phyloP scores from a whole-genome alignment of 2,113 vertebrate genomes.

The Hydrolagus affinis region DNA sequence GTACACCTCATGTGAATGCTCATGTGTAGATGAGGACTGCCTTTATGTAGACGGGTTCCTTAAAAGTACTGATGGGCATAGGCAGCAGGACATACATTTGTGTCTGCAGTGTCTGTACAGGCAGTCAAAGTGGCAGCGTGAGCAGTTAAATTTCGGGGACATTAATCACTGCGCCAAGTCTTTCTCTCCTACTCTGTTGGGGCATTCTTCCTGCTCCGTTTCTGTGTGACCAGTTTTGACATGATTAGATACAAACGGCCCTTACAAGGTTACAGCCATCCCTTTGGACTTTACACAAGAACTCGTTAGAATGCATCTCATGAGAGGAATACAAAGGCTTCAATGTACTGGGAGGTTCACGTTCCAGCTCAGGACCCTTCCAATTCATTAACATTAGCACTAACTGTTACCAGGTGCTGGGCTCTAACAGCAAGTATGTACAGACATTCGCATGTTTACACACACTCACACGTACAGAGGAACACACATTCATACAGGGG shows the following conservation, averaged over 20 bases:
- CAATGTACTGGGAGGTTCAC: conserved; percentile 15
- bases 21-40: too few species aligned
- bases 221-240: background rate
- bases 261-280: background rate
- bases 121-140: too few species aligned
- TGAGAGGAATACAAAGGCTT: conserved; percentile 24
- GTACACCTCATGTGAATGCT: too few species aligned
- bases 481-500: background rate
- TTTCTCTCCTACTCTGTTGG: too few species aligned
- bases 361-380: background rate
- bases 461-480: background rate
- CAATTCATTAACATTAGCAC: conserved; percentile 28
- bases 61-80: too few species aligned
- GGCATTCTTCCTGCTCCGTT: background rate
- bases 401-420: conserved; percentile 29
- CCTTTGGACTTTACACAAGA: conserved; percentile 29
- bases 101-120: too few species aligned
- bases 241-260: conserved; percentile 15
- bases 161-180: too few species aligned
- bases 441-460: conserved; percentile 14
- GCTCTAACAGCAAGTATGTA: background rate
- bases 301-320: conserved; percentile 11
- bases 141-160: too few species aligned
- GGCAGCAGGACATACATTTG: too few species aligned
- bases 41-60: too few species aligned